Base-by-base conservation (phyloP, 2,797 vertebrate genomes). In the Amphiprion clarkii region DNA sequence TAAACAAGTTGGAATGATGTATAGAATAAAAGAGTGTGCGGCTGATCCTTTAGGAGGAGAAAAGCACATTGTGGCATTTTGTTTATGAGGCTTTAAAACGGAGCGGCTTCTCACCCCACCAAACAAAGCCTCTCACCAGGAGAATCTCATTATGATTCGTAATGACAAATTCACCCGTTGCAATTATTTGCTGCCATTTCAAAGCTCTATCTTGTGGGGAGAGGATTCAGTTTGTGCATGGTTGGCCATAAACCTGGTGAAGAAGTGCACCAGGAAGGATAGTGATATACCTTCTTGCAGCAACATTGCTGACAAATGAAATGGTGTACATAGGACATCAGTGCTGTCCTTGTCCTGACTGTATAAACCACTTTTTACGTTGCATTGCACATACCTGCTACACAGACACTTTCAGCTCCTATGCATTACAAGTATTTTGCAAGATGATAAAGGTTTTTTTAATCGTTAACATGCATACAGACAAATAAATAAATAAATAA, bases 61-160 rank as follows among this genome's bases (percentile, higher is more conserved):
- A 79, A 71, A 74, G 83, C 83, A 81, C 74, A 78, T 76, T 79
- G 83, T 82, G 77, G 76, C 80, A 78, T 84, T 89, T 94, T 93
- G 90, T 95, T 94, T 94, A 93, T 82, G 87, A 83, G 80, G 83
- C 88, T 92, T 87, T 93, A 90, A 94, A 92, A 86, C 66, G 27
- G 3, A 76, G 89, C 70, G 59, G 69, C 85, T 86, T 87, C 88
- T 92, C 82, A 82, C 79, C 72, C 76, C 84, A 81, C 57, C 84
- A 83, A 80, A 90, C 87, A 89, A 90, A 88, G 78, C 84, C 85
- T 86, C 84, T 92, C 87, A 74, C 82, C 70, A 65, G 71, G 83
- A 90, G 89, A 93, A 93, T 93, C 91, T 94, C 91, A 94, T 95
- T 93, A 94, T 92, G 88, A 95, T 82, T 92, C 72, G 72, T 93